Evolutionary conservation across 2,888 invertebrate species (phyloP).

Genomic region (Oasisia sp.): DNA sequence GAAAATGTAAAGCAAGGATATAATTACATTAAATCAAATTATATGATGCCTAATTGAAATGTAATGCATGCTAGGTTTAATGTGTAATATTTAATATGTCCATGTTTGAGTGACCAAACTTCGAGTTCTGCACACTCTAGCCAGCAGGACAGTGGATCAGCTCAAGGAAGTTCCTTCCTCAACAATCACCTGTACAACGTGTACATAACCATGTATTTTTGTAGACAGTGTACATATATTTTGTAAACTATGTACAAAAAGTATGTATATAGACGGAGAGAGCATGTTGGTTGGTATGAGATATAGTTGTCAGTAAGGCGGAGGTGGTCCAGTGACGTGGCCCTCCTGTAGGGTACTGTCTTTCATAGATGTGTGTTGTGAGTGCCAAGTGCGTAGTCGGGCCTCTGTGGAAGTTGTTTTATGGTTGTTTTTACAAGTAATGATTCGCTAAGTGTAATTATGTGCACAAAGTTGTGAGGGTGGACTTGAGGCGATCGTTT

Average conservation of each 20-base stretch:
- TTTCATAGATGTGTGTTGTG: background rate
- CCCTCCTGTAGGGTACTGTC: background rate
- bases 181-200: background rate
- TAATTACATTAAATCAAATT: background rate
- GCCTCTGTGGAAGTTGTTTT: background rate
- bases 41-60: background rate
- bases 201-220: background rate
- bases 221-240: constrained; percentile 11
- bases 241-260: background rate
- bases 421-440: background rate
- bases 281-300: background rate
- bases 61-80: background rate
- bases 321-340: background rate
- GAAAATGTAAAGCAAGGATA: background rate
- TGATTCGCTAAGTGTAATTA: background rate
- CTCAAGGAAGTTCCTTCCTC: background rate
- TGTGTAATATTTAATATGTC: background rate
- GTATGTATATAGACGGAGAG: background rate
- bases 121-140: background rate
- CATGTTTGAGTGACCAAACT: background rate
- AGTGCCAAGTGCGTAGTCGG: background rate
- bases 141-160: background rate
- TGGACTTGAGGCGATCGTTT: background rate
- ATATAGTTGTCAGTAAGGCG: background rate
- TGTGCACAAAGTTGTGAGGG: background rate